Conservation (phyloP, 2,888 invertebrate genomes). For the Polyommatus icarus region DNA sequence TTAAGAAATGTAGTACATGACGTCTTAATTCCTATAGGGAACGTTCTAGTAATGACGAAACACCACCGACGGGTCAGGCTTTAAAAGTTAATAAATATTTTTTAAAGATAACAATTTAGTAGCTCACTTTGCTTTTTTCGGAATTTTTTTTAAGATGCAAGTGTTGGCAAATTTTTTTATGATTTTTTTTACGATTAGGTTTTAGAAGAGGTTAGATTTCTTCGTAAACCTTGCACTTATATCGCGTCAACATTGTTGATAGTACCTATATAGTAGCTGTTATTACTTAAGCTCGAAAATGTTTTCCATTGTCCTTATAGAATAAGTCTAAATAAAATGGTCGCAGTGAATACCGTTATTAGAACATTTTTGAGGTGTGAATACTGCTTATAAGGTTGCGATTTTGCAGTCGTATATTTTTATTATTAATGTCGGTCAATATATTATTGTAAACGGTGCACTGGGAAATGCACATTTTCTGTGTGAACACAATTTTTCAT, state of each 20-base stretch:
- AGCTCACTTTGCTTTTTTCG: not conserved
- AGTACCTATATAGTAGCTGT: not conserved
- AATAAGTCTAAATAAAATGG: constrained; percentile 15
- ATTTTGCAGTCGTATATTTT: constrained; percentile 36
- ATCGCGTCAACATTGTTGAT: not conserved
- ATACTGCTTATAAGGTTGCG: constrained; percentile 31
- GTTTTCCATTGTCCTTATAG: not conserved
- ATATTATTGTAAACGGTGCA: constrained; percentile 49
- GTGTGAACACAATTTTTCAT: constrained; percentile 65
- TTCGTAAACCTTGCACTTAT: not conserved
- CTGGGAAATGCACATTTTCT: constrained; percentile 60
- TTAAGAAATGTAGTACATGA: not conserved
- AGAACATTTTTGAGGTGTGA: constrained; percentile 34
- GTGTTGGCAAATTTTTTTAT: not conserved
- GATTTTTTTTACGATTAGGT: not conserved
- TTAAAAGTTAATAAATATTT: not conserved
- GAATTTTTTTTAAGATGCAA: not conserved
- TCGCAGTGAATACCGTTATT: constrained; percentile 35
- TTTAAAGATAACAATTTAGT: not conserved
- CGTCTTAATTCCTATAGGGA: not conserved
- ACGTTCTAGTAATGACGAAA: not conserved
- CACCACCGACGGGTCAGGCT: not conserved
- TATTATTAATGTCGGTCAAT: constrained; percentile 36
- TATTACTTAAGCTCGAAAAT: not conserved
- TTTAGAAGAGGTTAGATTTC: not conserved